A percentile compares a stretch with the other conserved stretches of the same genome.
Evolutionary conservation across 2,888 invertebrate species (phyloP).

Genomic region (Lagria hirta): DNA sequence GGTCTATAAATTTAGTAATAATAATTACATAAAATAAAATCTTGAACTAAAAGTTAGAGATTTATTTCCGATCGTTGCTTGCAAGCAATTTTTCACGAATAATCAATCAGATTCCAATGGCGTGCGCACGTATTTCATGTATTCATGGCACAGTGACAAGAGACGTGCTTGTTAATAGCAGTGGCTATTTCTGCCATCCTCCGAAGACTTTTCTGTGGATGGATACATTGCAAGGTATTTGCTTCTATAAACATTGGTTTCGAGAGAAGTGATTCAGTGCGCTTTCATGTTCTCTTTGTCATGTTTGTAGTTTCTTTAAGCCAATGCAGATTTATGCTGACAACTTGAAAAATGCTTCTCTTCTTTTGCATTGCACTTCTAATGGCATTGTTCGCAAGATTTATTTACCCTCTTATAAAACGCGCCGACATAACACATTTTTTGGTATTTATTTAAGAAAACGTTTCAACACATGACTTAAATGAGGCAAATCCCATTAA

Average conservation of each 20-base stretch:
- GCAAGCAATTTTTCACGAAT: no score
- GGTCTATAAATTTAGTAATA: no score
- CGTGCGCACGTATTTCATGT: constrained; percentile 24
- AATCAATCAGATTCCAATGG: constrained; percentile 23
- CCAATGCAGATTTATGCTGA: constrained; percentile 43
- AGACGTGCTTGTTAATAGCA: constrained; percentile 34
- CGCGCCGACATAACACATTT: no score
- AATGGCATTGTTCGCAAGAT: no score
- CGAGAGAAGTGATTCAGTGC: constrained; percentile 43
- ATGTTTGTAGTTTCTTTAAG: constrained; percentile 43
- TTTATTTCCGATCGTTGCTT: no score
- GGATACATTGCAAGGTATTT: constrained; percentile 37
- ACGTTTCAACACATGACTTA: no score
- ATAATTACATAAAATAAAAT: no score
- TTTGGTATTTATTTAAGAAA: no score
- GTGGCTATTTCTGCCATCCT: constrained; percentile 40
- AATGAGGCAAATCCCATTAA: no score
- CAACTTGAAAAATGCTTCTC: constrained; percentile 27
- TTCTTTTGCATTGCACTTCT: no score
- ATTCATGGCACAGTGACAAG: constrained; percentile 28
- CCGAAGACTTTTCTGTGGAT: constrained; percentile 7
- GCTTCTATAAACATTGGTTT: constrained; percentile 36
- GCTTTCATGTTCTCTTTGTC: constrained; percentile 44
- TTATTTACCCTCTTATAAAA: no score
- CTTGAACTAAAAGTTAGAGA: no score